Base-by-base conservation (phyloP, 2,113 vertebrate species). In the Heteronetta atricapilla region DNA sequence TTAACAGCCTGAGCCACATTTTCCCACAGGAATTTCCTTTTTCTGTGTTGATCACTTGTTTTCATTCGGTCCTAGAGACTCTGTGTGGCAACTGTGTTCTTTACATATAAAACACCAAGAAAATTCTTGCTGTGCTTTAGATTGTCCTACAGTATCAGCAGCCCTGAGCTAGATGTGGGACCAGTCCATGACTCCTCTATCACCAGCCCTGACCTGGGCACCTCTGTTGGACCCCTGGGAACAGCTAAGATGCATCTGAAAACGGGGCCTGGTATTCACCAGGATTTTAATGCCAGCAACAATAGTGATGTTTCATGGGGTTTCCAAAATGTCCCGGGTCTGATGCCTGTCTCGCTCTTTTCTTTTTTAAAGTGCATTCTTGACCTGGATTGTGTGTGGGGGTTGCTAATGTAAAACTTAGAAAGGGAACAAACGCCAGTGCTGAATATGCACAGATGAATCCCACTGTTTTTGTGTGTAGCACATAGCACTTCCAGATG, bases 401-500 rank as follows among this genome's bases (percentile, higher is more conserved):
- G 10, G 10, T 74, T 91, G 33, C 26, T 88, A 82, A 72, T 31
- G 12, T 28, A 84, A 91, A 92, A 78, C 21, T 63, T 13, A 48
- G 36, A 50, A 31, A 52, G 7, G 25, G 60, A 73, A 56, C 34
- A 86, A 44, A 16, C 23, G 67, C 23, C 42, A 36, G 0, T 50
- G 10, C 25, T 91, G n/a, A 90, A 76, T 64, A 82, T 33, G 10
- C 50, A 58, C 4, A 64, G 42, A 64, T 12, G 7, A 79, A 64
- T 83, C 60, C 26, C 53, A 62, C 66, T 86, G 52, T 56, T 86
- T 86, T 15, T 88, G 14, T 68, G 79, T 53, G 13, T 46, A 81
- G 56, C 53, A 12, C 63, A 34, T 42, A 74, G 19, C 19, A n/a
- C 28, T 94, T 93, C 76, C 90, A 96, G 93, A 82, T 88, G 93